These are phyloP conservation scores for Lagocephalus sceleratus DNA, from an alignment of 2,797 vertebrate species.

Conservation along the genomic window DNA sequence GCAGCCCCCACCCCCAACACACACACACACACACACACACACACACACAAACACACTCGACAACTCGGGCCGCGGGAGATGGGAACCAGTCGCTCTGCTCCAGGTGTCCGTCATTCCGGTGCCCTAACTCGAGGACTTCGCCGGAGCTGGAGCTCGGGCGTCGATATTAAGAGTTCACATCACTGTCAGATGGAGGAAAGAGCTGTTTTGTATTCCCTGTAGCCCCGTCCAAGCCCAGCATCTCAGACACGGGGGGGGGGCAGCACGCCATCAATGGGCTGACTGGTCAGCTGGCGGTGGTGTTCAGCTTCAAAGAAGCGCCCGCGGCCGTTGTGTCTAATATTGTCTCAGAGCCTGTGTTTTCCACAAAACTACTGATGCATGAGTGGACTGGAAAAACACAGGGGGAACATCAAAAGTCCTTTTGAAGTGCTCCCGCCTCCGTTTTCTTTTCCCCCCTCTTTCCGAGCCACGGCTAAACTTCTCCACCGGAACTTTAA, in stretches of 20 bases:
- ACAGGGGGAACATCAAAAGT: slow-evolving; percentile 75
- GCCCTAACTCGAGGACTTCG: slow-evolving; percentile 49
- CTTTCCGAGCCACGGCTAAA: slow-evolving; percentile 68
- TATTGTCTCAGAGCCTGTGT: slow-evolving; percentile 78
- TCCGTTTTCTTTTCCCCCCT: slow-evolving; percentile 10
- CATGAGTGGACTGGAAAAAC: slow-evolving; percentile 72
- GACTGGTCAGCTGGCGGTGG: slow-evolving; percentile 66
- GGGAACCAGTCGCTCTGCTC: slow-evolving; percentile 35
- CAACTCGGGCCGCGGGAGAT: no score
- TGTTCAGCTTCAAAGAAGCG: slow-evolving; percentile 76
- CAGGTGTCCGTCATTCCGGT: slow-evolving; percentile 53
- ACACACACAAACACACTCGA: no score
- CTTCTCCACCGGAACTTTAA: slow-evolving; percentile 72
- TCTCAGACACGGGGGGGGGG: slow-evolving; percentile 64
- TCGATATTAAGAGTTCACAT: slow-evolving; percentile 66
- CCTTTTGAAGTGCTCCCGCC: slow-evolving; percentile 64
- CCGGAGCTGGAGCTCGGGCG: slow-evolving; percentile 27
- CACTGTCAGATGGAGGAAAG: slow-evolving; percentile 53
- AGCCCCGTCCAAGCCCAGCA: slow-evolving; percentile 60
- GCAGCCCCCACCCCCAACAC: no score
- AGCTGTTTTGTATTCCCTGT: slow-evolving; percentile 66
- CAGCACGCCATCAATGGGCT: slow-evolving; percentile 69
- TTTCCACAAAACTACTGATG: slow-evolving; percentile 77
- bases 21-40: no score
- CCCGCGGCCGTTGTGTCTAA: slow-evolving; percentile 74